Conservation (phyloP, 2,113 vertebrate genomes). For the Ondatra zibethicus region DNA sequence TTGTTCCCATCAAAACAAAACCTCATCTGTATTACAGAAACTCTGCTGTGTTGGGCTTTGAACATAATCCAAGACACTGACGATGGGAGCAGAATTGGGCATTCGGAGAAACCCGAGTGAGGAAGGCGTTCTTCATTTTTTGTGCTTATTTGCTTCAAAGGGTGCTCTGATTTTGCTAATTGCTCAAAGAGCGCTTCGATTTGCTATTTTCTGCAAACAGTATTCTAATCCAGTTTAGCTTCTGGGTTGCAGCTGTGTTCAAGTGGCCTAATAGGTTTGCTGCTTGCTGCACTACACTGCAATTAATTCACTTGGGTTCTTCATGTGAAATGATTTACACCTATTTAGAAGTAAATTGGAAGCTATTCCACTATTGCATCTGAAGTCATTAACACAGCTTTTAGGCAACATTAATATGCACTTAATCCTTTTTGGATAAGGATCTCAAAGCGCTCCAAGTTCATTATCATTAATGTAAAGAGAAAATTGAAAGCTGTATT, state of each 20-base stretch:
- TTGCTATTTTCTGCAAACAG: constrained; percentile 84
- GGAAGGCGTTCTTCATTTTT: constrained; percentile 65
- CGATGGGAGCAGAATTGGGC: constrained; percentile 61
- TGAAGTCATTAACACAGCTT: constrained; percentile 70
- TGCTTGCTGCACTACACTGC: constrained; percentile 66
- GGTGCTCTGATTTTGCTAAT: constrained; percentile 84
- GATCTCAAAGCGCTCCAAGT: constrained; percentile 75
- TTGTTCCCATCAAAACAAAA: constrained; percentile 71
- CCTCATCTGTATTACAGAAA: constrained; percentile 37
- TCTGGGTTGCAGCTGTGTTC: constrained; percentile 78
- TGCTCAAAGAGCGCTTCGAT: constrained; percentile 82
- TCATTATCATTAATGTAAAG: constrained; percentile 56
- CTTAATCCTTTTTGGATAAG: constrained; percentile 52
- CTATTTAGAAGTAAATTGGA: constrained; percentile 67
- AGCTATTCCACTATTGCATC: constrained; percentile 46
- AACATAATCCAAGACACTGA: constrained; percentile 50
- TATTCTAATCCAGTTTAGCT: constrained; percentile 75
- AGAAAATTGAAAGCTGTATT: not conserved
- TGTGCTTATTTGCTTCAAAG: constrained; percentile 80
- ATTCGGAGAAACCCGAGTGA: constrained; percentile 74
- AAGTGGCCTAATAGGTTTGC: constrained; percentile 62
- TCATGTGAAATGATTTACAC: constrained; percentile 58
- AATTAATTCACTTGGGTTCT: constrained; percentile 66
- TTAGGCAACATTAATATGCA: constrained; percentile 70
- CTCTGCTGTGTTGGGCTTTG: constrained; percentile 56